Evolutionary conservation across 35 echinoderm and acorn worm species (phyloP), one percentile per base, ranked within the genome.

Genomic region (Lytechinus variegatus): DNA sequence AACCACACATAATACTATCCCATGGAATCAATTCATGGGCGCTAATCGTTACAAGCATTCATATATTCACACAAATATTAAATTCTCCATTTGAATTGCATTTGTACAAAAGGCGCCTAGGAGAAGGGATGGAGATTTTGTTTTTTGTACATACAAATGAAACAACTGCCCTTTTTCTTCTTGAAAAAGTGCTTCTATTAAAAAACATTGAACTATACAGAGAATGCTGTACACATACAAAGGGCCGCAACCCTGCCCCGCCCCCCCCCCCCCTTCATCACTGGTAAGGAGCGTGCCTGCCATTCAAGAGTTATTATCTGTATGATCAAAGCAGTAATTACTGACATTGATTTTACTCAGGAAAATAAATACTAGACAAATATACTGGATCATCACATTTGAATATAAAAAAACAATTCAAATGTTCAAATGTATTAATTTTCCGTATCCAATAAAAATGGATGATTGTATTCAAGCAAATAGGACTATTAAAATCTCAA

Each of bases 131-230:
- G 66, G n/a, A 79, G 66, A 79, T 79, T 24, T 79, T 7, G 12
- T 79, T 79, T 24, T 79, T 13, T 19, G 1, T 79, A 79, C 66
- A 79, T 79, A 79, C 66, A 71, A 13, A 79, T 16, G 14, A 79
- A 79, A 79, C 66, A 79, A 8, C 14, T 79, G 66, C 21, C n/a
- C 19, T n/a, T 79, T 71, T 71, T 71, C 19, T 79, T 24, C 21
- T 79, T 5, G 16, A 79, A 79, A 79, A 24, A 79, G 66, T 79
- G 66, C 66, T 79, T 79, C 66, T 79, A 44, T 44, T 44, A 44
- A 79, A 79, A 79, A 79, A 79, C 66, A 79, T 79, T 79, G 66
- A 79, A 79, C 66, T 79, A 79, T 79, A 79, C 66, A 79, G 19
- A 79, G 66, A 79, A 79, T 79, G 19, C 19, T 79, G 19, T 79